Evolutionary conservation across 2,113 vertebrate species (phyloP).

Genomic region (Myiopsitta monachus): DNA sequence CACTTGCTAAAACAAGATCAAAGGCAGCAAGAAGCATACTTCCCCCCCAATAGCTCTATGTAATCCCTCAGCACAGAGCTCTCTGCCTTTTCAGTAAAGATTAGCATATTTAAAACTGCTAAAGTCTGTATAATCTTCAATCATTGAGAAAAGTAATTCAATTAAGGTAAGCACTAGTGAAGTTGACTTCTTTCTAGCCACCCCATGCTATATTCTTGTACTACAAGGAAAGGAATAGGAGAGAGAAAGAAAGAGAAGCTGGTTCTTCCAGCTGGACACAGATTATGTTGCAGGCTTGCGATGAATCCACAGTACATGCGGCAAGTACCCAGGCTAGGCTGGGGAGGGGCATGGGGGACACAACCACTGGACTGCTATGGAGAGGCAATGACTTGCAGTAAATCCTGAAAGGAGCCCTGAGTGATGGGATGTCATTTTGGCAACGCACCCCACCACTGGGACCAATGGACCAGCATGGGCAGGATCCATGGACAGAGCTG

Average conservation of each 20-base stretch:
- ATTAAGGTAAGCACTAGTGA: slow-evolving; percentile 26
- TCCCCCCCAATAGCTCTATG: neutral
- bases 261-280: neutral
- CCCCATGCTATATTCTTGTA: neutral
- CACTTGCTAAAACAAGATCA: slow-evolving; percentile 15
- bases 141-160: slow-evolving; percentile 59
- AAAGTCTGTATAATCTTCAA: slow-evolving; percentile 51
- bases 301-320: neutral
- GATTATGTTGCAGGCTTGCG: neutral
- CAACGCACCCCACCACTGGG: neutral
- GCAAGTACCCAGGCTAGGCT: neutral
- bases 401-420: neutral
- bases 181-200: neutral
- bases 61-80: slow-evolving; percentile 44
- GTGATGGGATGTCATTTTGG: neutral
- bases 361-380: neutral
- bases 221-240: neutral
- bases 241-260: neutral
- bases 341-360: neutral
- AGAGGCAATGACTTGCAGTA: slow-evolving; percentile 9
- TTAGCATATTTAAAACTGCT: slow-evolving; percentile 55
- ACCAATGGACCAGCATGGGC: neutral
- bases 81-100: slow-evolving; percentile 50
- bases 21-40: neutral
- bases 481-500: neutral